Evolutionary conservation across 2,888 invertebrate species (phyloP), one percentile per base, ranked within the genome.

Genomic region (Pyrgus malvae): DNA sequence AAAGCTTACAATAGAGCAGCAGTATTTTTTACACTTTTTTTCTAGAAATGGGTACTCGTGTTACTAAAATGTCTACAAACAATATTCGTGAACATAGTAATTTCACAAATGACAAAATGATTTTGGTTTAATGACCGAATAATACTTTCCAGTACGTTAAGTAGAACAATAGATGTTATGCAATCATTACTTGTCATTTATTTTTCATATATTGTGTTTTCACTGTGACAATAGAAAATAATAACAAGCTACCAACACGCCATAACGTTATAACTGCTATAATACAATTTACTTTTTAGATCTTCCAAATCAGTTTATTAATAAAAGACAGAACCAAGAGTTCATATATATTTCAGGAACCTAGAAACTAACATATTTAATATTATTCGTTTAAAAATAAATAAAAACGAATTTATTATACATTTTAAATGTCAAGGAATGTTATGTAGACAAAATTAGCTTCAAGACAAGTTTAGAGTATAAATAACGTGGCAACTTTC

Each of bases 101-200:
- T 60, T 60, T 48, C 53, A 59, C 58, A 64, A 63, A 70, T 64
- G 69, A 73, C 68, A 65, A 66, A 69, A 73, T 67, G 63, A 69
- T 70, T 67, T 63, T 62, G 60, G 57, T 62, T 63, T 68, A 67
- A 71, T 67, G 65, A 67, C 57, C 55, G 61, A 70, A 66, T 63
- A 69, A 69, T 68, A 65, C 37, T 44, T 53, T 53, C 53, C 53
- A 45, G 31, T 19, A 12, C 29, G 37, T 38, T 31, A 38, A 27
- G 23, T 54, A 57, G 59, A 65, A 65, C 64, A 64, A 64, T 64
- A 48, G 56, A 58, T 44, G 58, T 66, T 62, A 63, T 60, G 53
- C 59, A 66, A 65, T 55, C 27, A 23, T 40, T 51, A 56, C 9
- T 40, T 12, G 33, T 45, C 40, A 35, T 42, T 53, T 56, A 9